Evolutionary conservation across 2,888 invertebrate species (phyloP).

Genomic region (Seira musarum): DNA sequence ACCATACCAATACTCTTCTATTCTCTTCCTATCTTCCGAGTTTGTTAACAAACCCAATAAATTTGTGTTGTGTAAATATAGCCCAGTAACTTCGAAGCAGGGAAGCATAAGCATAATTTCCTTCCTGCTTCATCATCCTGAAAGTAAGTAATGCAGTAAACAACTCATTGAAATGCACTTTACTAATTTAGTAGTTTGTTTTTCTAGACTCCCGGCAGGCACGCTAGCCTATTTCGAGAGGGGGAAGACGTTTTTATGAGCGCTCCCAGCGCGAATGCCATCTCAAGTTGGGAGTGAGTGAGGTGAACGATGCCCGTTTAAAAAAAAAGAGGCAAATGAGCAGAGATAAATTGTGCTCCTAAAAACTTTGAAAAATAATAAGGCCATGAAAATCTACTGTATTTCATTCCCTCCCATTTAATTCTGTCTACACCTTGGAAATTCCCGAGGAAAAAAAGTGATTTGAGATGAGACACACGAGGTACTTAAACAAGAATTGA

Average conservation of each 20-base stretch:
- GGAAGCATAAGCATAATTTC: no score
- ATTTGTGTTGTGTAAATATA: no score
- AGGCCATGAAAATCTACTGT: no score
- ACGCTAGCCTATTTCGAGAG: not conserved
- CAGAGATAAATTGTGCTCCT: not conserved
- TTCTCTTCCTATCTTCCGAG: no score
- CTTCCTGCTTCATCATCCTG: no score
- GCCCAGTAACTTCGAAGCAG: no score
- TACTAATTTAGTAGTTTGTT: conserved; percentile 6
- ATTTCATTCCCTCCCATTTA: no score
- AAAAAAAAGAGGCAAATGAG: conserved; percentile 13
- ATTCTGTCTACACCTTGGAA: conserved; percentile 17
- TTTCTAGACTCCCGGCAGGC: not conserved
- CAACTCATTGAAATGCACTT: conserved; percentile 46
- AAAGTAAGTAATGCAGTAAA: conserved; percentile 35
- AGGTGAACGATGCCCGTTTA: no score
- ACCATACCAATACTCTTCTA: no score
- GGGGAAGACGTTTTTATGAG: not conserved
- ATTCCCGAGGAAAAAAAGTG: conserved; percentile 15
- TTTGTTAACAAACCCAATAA: no score
- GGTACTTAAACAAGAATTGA: conserved; percentile 62
- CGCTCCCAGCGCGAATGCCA: not conserved
- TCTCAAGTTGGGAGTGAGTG: no score
- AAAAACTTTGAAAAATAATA: no score
- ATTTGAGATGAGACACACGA: conserved; percentile 33